These are phyloP conservation scores for Monopterus albus DNA, from an alignment of 2,113 vertebrate genomes.

Conservation along the genomic window DNA sequence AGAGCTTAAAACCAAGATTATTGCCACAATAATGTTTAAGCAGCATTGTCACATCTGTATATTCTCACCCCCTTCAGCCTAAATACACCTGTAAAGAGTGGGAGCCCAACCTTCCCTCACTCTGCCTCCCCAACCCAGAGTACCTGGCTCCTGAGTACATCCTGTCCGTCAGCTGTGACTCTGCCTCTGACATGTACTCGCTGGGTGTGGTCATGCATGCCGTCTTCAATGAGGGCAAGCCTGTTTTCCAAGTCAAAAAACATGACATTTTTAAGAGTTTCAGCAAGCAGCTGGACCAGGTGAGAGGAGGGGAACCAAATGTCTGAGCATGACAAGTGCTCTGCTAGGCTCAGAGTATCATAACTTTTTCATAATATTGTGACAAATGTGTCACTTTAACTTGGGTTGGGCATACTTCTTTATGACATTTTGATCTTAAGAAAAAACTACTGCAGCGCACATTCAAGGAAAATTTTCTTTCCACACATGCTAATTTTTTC, in stretches of 20 bases:
- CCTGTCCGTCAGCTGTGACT: slow-evolving; percentile 97
- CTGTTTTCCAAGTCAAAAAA: slow-evolving; percentile 97
- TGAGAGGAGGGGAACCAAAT: slow-evolving; percentile 58
- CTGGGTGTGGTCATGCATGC: slow-evolving; percentile 92
- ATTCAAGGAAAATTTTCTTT: neutral
- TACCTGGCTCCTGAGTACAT: slow-evolving; percentile 99
- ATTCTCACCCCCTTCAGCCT: slow-evolving; percentile 72
- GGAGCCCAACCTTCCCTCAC: slow-evolving; percentile 95
- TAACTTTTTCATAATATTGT: neutral
- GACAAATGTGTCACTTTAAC: neutral
- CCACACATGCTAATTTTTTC: neutral
- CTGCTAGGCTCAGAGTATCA: neutral
- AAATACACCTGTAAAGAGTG: slow-evolving; percentile 97
- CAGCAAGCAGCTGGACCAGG: slow-evolving; percentile 97
- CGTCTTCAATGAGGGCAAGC: slow-evolving; percentile 97
- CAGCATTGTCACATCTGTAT: neutral
- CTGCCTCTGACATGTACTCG: slow-evolving; percentile 98
- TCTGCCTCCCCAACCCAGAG: slow-evolving; percentile 97
- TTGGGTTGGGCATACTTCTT: neutral
- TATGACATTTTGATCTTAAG: neutral
- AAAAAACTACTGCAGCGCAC: neutral
- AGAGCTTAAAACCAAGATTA: neutral
- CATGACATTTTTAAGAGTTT: slow-evolving; percentile 99
- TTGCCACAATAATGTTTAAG: neutral
- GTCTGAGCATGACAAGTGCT: neutral